Base-by-base conservation (phyloP, 2,797 vertebrate species). In the Poecilia wingei region DNA sequence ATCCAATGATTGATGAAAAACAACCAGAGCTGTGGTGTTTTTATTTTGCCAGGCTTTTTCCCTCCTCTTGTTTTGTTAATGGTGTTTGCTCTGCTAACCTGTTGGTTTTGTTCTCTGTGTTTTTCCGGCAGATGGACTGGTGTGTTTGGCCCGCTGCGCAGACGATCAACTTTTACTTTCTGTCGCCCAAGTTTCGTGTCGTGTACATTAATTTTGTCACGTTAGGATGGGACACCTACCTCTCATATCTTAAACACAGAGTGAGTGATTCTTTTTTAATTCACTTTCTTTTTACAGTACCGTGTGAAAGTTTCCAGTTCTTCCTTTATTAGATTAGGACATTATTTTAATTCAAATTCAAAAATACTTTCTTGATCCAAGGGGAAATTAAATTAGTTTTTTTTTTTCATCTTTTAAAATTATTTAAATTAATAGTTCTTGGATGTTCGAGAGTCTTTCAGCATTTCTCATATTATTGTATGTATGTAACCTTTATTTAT, bases 201-300 rank as follows among this genome's bases (percentile, higher is more conserved):
- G 79, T 96, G n/a, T 99, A 98, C 14, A 94, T 99, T 85, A 99
- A 98, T 22, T 94, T 96, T 2, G 36, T 99, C 72, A 99, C 98
- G 0, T 87, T 99, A 57, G 97, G 97, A 61, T 99, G 98, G 98
- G 98, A 99, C 91, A 96, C 96, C 0, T 99, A 98, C 91, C 96
- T 99, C 31, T 98, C 98, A 74, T 98, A 99, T 91, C 95, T 99
- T 73, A 99, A 98, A 86, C 95, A 98, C 93, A 94, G 96, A 89
- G 97, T 98, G 85, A 95, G 97, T 91, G 33, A 28, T 31, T 51
- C 8, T 16, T 64, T 36, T 64, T 36, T 28, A 6, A 20, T 57
- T 2, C 0, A 0, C 31, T 59, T 66, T 22, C 36, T n/a, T 28
- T 64, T 64, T 33, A 20, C 6, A 20, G 31, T 61, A 61, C 57